Evolutionary conservation across 2,888 invertebrate genomes (phyloP).

Genomic region (Morpho helenor): DNA sequence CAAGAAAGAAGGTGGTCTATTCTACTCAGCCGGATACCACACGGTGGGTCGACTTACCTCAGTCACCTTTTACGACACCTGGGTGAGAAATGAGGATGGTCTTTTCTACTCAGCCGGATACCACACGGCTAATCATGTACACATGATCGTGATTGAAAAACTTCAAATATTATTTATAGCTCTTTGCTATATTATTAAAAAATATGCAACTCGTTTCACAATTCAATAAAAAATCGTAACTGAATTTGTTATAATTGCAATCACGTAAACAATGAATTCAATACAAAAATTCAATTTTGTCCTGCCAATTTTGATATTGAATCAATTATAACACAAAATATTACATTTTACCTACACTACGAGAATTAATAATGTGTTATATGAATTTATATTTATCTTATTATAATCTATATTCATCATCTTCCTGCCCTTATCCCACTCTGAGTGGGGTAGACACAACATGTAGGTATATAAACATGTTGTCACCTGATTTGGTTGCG

Average conservation of each 20-base stretch:
- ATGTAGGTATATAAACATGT: too few species aligned
- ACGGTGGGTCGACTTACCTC: too few species aligned
- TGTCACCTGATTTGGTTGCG: too few species aligned
- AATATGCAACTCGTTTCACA: slow-evolving; percentile 3
- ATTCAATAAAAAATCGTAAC: slow-evolving; percentile 16
- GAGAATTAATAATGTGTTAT: slow-evolving; percentile 9
- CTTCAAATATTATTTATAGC: slow-evolving; percentile 19
- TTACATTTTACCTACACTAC: slow-evolving; percentile 9
- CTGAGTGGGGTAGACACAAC: too few species aligned
- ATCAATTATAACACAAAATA: slow-evolving; percentile 21
- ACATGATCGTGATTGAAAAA: background rate
- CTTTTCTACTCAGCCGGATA: too few species aligned
- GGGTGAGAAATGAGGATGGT: too few species aligned
- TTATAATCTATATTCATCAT: background rate
- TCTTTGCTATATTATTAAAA: slow-evolving; percentile 17
- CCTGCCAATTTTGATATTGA: slow-evolving; percentile 17
- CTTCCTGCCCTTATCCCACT: too few species aligned
- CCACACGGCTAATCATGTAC: too few species aligned
- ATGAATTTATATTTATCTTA: slow-evolving; percentile 1
- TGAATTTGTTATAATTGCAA: slow-evolving; percentile 25
- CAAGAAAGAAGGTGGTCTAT: too few species aligned
- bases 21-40: too few species aligned
- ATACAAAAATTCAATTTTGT: slow-evolving; percentile 21
- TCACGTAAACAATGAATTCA: slow-evolving; percentile 22
- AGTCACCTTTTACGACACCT: too few species aligned